Percentiles rank a stretch among this genome's conserved stretches.
Conservation (phyloP, 2,888 invertebrate species). For the Pasiphila rectangulata region DNA sequence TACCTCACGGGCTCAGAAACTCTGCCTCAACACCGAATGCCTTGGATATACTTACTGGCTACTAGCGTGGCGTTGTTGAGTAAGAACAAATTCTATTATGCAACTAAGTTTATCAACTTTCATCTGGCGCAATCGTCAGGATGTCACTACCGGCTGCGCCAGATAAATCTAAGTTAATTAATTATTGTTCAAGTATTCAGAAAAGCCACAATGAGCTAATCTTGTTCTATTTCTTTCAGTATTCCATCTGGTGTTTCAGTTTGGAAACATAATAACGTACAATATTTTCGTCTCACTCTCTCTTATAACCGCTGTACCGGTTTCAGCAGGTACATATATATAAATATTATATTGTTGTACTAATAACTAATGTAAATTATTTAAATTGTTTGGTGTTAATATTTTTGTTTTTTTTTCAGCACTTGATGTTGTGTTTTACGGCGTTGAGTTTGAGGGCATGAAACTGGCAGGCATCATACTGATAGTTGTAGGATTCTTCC, state of each 20-base stretch:
- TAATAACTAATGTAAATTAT: background rate
- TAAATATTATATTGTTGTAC: too few relatives aligned
- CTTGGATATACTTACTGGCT: constrained; percentile 91
- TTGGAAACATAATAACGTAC: constrained; percentile 95
- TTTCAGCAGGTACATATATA: constrained; percentile 89
- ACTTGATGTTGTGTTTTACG: constrained; percentile 91
- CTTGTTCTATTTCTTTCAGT: constrained; percentile 77
- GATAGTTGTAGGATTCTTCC: constrained; percentile 93
- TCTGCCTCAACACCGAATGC: constrained; percentile 89
- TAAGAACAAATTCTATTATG: too few relatives aligned
- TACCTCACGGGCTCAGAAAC: constrained; percentile 93
- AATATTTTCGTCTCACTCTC: constrained; percentile 97
- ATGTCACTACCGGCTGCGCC: background rate
- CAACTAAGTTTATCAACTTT: background rate
- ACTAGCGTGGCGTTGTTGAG: constrained; percentile 90
- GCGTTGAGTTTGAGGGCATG: constrained; percentile 95
- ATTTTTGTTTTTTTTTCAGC: constrained; percentile 73
- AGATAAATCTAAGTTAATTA: background rate
- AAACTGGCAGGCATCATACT: constrained; percentile 96
- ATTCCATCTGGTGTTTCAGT: constrained; percentile 95
- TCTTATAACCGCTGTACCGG: constrained; percentile 95
- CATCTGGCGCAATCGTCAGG: background rate
- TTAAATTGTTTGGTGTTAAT: background rate
- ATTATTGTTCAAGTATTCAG: background rate
- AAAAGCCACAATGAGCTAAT: background rate